phyloP scores from a whole-genome alignment of 2,113 vertebrate genomes.

The Prionailurus bengalensis region DNA sequence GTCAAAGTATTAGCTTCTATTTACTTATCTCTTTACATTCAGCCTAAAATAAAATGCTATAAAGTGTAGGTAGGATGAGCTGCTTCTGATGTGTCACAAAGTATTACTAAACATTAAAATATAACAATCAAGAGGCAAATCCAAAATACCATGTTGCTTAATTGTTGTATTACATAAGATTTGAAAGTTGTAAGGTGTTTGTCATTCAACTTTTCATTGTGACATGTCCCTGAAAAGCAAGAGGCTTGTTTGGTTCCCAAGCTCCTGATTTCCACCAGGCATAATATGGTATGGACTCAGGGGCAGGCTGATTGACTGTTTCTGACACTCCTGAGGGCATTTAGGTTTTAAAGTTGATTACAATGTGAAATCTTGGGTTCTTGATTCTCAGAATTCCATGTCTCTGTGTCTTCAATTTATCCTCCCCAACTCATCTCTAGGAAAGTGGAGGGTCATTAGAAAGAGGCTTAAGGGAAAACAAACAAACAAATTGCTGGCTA shows the following conservation, averaged over 20 bases:
- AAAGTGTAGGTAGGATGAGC: neutral
- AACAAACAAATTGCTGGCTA: too few relatives aligned
- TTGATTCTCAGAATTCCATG: neutral
- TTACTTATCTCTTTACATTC: neutral
- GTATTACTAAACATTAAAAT: neutral
- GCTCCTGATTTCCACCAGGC: neutral
- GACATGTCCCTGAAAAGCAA: neutral
- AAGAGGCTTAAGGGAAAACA: neutral
- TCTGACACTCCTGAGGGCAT: neutral
- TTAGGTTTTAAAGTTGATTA: neutral
- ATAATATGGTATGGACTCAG: neutral
- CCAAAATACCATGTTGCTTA: neutral
- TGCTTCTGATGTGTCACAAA: neutral
- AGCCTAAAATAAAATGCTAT: slow-evolving; percentile 9
- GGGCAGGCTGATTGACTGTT: neutral
- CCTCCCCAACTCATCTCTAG: neutral
- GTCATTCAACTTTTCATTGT: neutral
- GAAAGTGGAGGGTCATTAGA: neutral
- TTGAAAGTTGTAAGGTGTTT: neutral
- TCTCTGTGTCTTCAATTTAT: neutral
- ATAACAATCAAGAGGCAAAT: slow-evolving; percentile 16
- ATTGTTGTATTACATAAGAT: neutral
- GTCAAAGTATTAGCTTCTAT: slow-evolving; percentile 11
- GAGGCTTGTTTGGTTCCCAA: neutral
- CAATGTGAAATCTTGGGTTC: neutral